Evolutionary conservation across 23 tunicate species (phyloP).

Genomic region (Oikopleura dioica): DNA sequence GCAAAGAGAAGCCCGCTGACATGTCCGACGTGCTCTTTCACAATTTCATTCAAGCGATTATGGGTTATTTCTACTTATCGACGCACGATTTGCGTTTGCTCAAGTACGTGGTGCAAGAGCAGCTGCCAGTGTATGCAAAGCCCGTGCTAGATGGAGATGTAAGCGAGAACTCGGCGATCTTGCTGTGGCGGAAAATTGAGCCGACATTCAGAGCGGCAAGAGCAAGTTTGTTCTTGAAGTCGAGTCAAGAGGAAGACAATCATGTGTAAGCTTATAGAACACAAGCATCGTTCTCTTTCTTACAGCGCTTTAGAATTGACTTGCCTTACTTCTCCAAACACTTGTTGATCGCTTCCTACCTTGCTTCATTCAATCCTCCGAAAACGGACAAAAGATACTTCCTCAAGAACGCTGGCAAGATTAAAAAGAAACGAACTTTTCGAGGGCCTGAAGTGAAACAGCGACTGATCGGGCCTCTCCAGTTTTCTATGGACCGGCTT

Average conservation of each 20-base stretch:
- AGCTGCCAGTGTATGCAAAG: neutral
- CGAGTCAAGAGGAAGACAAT: neutral
- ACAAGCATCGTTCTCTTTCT: no score
- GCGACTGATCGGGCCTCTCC: conserved; percentile 48
- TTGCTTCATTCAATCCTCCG: conserved; percentile 66
- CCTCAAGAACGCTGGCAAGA: conserved; percentile 34
- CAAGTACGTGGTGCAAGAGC: neutral
- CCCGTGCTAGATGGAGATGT: neutral
- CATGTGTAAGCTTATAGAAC: no score
- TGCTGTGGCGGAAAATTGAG: conserved; percentile 1
- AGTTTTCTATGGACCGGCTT: conserved; percentile 57
- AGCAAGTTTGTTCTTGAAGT: neutral
- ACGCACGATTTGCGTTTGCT: neutral
- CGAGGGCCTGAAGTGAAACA: no score
- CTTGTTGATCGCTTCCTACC: conserved; percentile 54
- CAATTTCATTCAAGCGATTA: neutral
- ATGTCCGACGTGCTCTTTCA: neutral
- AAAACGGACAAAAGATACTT: conserved; percentile 41
- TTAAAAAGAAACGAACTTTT: neutral
- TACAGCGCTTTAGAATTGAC: no score
- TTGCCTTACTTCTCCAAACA: conserved; percentile 61
- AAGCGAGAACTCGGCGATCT: neutral
- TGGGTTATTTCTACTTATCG: neutral
- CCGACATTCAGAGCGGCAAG: neutral
- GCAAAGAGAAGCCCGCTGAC: neutral